Evolutionary conservation across 2,113 vertebrate genomes (phyloP).

Genomic region (Excalfactoria chinensis): DNA sequence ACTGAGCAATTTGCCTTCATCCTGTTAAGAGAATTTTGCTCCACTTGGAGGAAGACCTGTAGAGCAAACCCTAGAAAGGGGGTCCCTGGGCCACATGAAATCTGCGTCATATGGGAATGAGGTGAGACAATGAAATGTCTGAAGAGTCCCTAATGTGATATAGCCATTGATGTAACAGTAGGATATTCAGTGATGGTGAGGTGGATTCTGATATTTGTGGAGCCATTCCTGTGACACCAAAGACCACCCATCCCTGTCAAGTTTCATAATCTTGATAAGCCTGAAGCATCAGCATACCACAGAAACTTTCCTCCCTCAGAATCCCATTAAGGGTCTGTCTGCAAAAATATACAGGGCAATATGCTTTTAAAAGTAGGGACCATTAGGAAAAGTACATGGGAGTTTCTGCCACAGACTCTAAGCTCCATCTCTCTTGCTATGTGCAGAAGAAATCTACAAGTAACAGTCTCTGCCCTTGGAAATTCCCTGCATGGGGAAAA

Average conservation of each 20-base stretch:
- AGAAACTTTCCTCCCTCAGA: background rate
- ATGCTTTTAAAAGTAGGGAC: background rate
- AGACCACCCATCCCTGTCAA: background rate
- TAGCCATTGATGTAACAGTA: background rate
- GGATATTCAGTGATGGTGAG: background rate
- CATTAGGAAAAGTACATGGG: background rate
- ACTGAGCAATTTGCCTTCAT: background rate
- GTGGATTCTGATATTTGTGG: background rate
- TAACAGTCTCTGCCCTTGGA: background rate
- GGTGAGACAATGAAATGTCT: background rate
- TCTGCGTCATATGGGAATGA: accelerated
- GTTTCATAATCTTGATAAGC: accelerated
- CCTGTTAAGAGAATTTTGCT: background rate
- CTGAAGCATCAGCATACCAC: background rate
- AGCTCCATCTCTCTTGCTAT: background rate
- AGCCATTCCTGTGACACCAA: background rate
- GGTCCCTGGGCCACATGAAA: background rate
- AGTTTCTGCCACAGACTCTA: background rate
- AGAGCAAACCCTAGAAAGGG: background rate
- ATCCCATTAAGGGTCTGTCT: background rate
- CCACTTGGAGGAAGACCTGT: background rate
- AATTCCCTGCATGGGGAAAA: background rate
- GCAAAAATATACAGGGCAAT: background rate
- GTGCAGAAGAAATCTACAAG: background rate
- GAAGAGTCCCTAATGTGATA: background rate